Evolutionary conservation across 2,797 vertebrate genomes (phyloP).

Genomic region (Alauda arvensis): DNA sequence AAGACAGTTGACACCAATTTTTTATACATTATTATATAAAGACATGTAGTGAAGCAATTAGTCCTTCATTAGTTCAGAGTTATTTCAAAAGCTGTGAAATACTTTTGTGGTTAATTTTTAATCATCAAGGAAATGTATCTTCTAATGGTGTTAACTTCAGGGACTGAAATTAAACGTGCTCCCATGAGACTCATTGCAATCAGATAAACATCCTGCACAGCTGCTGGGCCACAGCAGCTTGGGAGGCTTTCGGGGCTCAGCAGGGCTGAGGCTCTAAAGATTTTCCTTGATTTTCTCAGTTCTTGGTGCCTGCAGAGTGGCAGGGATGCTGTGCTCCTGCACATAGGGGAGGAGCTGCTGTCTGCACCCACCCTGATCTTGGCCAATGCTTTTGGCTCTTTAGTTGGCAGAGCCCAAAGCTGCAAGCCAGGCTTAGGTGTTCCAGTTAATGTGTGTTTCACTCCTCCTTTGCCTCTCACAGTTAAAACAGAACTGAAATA

Average conservation of each 20-base stretch:
- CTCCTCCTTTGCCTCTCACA: not conserved
- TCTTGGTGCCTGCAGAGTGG: not conserved
- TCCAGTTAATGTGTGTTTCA: not conserved
- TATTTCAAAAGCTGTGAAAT: slow-evolving; percentile 72
- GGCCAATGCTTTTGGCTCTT: not conserved
- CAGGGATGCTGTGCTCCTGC: not conserved
- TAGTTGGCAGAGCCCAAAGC: not conserved
- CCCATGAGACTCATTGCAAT: not conserved
- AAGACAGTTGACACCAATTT: slow-evolving; percentile 70
- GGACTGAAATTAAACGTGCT: slow-evolving; percentile 38
- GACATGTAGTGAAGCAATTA: slow-evolving; percentile 72
- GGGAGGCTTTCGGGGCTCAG: not conserved
- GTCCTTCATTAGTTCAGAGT: slow-evolving; percentile 71
- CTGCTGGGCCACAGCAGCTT: not conserved
- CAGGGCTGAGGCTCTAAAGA: not conserved
- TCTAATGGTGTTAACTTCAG: slow-evolving; percentile 48
- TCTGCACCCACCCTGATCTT: fast-evolving
- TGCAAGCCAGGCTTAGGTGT: not conserved
- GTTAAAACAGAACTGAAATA: not conserved
- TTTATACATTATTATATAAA: slow-evolving; percentile 69
- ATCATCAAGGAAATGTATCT: slow-evolving; percentile 67
- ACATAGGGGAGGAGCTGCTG: not conserved
- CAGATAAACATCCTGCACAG: not conserved
- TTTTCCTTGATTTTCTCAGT: not conserved
- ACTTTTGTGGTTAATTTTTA: slow-evolving; percentile 68